Conservation (phyloP, 1,140 invertebrate genomes). For the Drosophila varians region DNA sequence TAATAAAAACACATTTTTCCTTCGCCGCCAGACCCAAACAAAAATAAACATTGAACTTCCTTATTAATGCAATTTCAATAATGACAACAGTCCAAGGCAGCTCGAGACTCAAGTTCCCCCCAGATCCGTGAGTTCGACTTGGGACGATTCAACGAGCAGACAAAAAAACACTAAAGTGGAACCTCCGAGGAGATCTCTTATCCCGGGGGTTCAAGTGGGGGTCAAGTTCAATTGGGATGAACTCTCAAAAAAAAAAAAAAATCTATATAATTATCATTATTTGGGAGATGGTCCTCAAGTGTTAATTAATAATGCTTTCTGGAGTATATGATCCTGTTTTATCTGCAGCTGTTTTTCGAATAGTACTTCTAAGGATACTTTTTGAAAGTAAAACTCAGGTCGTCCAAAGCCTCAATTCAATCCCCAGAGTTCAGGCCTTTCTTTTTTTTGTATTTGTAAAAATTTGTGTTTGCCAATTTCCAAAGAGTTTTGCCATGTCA, state of each 20-base stretch:
- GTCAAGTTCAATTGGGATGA: constrained; percentile 35
- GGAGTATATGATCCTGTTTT: not conserved
- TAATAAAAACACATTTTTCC: constrained; percentile 27
- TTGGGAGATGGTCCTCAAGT: constrained; percentile 18
- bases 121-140: constrained; percentile 16
- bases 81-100: constrained; percentile 40
- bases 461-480: constrained; percentile 32
- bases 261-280: constrained; percentile 29
- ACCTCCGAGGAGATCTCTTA: constrained; percentile 11
- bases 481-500: constrained; percentile 54
- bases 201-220: constrained; percentile 26
- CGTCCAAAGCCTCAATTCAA: too few relatives aligned
- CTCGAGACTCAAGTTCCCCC: constrained; percentile 33
- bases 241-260: constrained; percentile 22
- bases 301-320: not conserved
- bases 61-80: constrained; percentile 81
- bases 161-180: constrained; percentile 52
- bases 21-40: constrained; percentile 41
- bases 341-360: too few relatives aligned
- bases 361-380: too few relatives aligned
- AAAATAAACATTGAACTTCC: constrained; percentile 79
- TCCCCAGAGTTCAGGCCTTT: not conserved
- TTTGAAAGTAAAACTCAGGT: too few relatives aligned
- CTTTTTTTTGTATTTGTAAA: not conserved
- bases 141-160: constrained; percentile 50